phyloP scores from a whole-genome alignment of 2,113 vertebrate genomes.

The Emberiza fucata region DNA sequence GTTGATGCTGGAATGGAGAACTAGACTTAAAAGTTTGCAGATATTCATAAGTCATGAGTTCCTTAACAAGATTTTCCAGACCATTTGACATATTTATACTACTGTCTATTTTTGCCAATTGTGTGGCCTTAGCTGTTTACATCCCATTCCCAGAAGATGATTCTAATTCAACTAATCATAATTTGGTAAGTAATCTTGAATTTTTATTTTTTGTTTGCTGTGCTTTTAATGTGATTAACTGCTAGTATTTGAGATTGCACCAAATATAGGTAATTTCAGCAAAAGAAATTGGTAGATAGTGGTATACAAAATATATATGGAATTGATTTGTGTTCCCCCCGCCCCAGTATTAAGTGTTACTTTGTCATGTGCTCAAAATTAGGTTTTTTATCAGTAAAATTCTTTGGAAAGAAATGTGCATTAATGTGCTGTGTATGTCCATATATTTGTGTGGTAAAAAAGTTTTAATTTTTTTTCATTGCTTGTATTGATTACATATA shows the following conservation, averaged over 20 bases:
- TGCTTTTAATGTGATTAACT: not conserved
- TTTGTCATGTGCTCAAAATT: not conserved
- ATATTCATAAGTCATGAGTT: conserved; percentile 14
- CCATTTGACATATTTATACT: conserved; percentile 99
- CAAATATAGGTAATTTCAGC: not conserved
- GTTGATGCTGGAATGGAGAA: not conserved
- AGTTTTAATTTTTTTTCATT: not conserved
- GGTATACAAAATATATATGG: not conserved
- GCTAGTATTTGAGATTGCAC: not conserved
- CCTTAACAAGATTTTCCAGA: conserved; percentile 88
- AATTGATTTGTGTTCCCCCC: not conserved
- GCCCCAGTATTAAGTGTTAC: not conserved
- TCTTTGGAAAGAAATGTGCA: not conserved
- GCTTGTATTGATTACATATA: not conserved
- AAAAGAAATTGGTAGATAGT: not conserved
- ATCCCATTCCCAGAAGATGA: conserved; percentile 98
- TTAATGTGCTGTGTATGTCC: not conserved
- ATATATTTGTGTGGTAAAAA: not conserved
- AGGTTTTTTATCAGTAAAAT: not conserved
- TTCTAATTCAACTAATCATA: conserved; percentile 99
- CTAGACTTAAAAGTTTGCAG: not conserved
- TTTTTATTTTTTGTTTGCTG: not conserved
- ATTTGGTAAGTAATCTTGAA: conserved; percentile 88
- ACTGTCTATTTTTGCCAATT: conserved; percentile 99
- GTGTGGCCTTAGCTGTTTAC: conserved; percentile 99